Conservation (phyloP, 2,888 invertebrate genomes). For the Oscheius sp. region DNA sequence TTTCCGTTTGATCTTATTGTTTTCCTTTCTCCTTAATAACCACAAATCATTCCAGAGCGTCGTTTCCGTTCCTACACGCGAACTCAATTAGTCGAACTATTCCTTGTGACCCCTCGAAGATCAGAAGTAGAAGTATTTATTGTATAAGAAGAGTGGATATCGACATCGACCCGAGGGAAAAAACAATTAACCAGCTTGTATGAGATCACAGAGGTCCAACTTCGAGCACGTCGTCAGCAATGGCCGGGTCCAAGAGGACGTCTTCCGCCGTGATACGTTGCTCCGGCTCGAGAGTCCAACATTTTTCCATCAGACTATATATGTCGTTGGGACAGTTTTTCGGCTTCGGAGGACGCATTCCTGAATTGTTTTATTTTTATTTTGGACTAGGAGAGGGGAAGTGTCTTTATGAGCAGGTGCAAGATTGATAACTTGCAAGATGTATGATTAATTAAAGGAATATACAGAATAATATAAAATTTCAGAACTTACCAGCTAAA, state of each 20-base stretch:
- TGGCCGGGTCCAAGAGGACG: conserved; percentile 76
- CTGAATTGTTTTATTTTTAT: conserved; percentile 28
- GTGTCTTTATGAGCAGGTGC: background rate
- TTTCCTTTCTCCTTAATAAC: background rate
- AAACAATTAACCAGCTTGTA: background rate
- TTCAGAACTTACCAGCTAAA: conserved; percentile 15
- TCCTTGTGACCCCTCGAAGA: background rate
- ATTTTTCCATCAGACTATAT: conserved; percentile 88
- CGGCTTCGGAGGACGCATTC: conserved; percentile 91
- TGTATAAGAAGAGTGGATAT: background rate
- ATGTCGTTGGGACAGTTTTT: conserved; percentile 88
- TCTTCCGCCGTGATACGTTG: conserved; percentile 90
- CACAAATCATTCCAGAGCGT: background rate
- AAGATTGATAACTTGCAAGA: no score
- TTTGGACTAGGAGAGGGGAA: background rate
- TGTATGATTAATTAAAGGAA: no score
- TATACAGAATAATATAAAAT: no score
- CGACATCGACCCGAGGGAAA: background rate
- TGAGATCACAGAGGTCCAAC: conserved; percentile 20
- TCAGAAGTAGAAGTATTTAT: no score
- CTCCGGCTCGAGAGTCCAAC: conserved; percentile 92
- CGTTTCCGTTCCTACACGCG: background rate
- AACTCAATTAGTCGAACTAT: background rate
- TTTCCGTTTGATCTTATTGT: no score
- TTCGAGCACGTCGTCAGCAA: background rate